Evolutionary conservation across 2,888 invertebrate genomes (phyloP), one percentile per base, ranked within the genome.

Genomic region (Scelioninae gen. 1): DNA sequence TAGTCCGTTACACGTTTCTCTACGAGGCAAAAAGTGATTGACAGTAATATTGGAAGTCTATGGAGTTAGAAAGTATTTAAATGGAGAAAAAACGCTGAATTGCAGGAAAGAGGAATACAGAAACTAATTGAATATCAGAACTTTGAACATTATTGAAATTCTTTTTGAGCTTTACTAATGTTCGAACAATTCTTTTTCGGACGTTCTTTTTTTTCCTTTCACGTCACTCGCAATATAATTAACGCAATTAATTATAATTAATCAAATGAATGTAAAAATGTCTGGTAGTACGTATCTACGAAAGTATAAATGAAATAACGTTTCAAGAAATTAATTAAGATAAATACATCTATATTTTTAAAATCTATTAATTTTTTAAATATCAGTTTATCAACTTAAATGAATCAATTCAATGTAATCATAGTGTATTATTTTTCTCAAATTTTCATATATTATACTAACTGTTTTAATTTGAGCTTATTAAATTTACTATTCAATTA

Each of bases 101-200:
- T 45, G 62, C 31, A 45, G 45, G 53, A 45, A 43, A 60, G 11
- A 38, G 58, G 40, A 31, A 53, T 43, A 16, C 23, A 55, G 43
- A 51, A 60, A 71, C 15, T 72, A 62, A 72, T 62, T 72, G 11
- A 40, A 62, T 72, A 40, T 72, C 53, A 31, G 45, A 62, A 62
- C 71, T 51, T 49, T 49, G 32, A 49, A 72, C 62, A 32, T 62
- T 53, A 31, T 45, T 45, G 62, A 45, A 62, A 72, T 69, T 56
- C 55, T 56, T 69, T 15, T 43, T 43, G n/a, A 38, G 34, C 15
- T 47, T 32, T 47, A 11, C 34, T 15, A 49, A 1, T 31, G 60
- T 8, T 62, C 31, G 2, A 47, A 49, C 23, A 23, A 49, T 49
- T 63, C 32, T 63, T 63, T 51, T 11, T 4, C 8, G 31, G 40